Base-by-base conservation (phyloP, 1,140 invertebrate species). In the Sipha flava region DNA sequence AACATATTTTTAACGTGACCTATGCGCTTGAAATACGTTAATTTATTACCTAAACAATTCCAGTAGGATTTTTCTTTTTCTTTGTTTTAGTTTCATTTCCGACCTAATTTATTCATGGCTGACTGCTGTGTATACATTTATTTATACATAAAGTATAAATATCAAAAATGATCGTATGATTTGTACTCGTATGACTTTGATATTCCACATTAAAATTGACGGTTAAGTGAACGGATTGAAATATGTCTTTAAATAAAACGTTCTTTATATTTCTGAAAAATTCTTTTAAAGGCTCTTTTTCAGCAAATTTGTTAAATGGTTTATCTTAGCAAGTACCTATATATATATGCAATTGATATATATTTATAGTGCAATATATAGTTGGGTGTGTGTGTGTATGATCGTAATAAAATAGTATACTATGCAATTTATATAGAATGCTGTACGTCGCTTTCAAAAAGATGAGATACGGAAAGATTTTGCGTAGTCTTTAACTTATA, bases 1-100 rank as follows among this genome's bases (percentile, higher is more conserved):
- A 72, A 52, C 68, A 52, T 75, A 75, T 54, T 75, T 75, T 75
- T 75, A 75, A 75, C 31, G 47, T 54, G 47, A 75, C 70, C 47
- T 75, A 70, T 70, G 66, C 6, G 66, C 40, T 75, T 54, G 47
- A 75, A 54, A 43, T 37, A 37, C 47, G 45, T 54, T 75, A 75
- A 75, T 75, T 75, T 75, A 75, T 75, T 37, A 34, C 47, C 70
- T 75, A 54, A 54, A 52, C 70, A 31, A 75, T 75, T 75, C 47
- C 70, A 75, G 70, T 34, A 31, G 31, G 43, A 26, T 23, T 31
- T 81, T 37, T 62, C 23, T 79, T 31, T 80, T 43, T 52, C 37
- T 66, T n/a, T 79, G 7, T 66, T 47, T 45, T 66, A 23, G 10
- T 43, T 40, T 18, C 37, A 4, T 23, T 66, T 31, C 34, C 37